These are phyloP conservation scores for Caenorhabditis panamensis DNA, from an alignment of 2,888 invertebrate genomes.

Conservation along the genomic window DNA sequence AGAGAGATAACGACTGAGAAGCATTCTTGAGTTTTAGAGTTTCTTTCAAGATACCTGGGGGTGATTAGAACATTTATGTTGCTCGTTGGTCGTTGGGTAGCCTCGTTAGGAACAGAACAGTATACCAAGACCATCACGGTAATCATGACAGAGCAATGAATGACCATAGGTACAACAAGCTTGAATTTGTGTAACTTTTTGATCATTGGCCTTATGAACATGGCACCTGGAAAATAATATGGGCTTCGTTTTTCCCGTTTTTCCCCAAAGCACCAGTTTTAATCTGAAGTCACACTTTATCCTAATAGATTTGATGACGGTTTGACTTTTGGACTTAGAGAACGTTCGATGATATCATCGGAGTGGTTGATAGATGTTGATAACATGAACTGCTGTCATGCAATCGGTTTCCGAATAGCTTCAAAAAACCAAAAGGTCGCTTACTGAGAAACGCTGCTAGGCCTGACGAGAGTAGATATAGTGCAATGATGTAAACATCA, in stretches of 20 bases:
- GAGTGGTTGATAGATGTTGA: not conserved
- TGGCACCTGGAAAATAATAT: slow-evolving; percentile 42
- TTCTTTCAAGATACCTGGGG: slow-evolving; percentile 40
- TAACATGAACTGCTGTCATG: not conserved
- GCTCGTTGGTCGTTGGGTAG: slow-evolving; percentile 52
- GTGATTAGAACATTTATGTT: slow-evolving; percentile 37
- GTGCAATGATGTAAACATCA: slow-evolving; percentile 60
- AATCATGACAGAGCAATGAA: slow-evolving; percentile 36
- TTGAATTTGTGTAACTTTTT: slow-evolving; percentile 61
- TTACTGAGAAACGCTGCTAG: slow-evolving; percentile 57
- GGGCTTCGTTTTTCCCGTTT: not conserved
- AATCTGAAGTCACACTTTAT: not conserved
- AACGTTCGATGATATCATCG: slow-evolving; percentile 11
- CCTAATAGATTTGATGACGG: slow-evolving; percentile 23
- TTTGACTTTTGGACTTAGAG: slow-evolving; percentile 48
- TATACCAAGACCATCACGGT: slow-evolving; percentile 43
- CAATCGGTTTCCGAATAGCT: not conserved
- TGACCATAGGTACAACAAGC: slow-evolving; percentile 56
- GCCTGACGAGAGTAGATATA: slow-evolving; percentile 58
- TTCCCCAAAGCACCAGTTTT: not conserved
- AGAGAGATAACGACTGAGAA: slow-evolving; percentile 55
- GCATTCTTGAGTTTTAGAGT: too few species aligned
- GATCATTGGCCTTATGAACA: slow-evolving; percentile 63
- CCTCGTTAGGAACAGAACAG: slow-evolving; percentile 61
- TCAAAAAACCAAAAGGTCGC: slow-evolving; percentile 22